Percentiles rank a stretch among this genome's conserved stretches.
Conservation (phyloP, 2,113 vertebrate species). For the Varanus komodoensis region DNA sequence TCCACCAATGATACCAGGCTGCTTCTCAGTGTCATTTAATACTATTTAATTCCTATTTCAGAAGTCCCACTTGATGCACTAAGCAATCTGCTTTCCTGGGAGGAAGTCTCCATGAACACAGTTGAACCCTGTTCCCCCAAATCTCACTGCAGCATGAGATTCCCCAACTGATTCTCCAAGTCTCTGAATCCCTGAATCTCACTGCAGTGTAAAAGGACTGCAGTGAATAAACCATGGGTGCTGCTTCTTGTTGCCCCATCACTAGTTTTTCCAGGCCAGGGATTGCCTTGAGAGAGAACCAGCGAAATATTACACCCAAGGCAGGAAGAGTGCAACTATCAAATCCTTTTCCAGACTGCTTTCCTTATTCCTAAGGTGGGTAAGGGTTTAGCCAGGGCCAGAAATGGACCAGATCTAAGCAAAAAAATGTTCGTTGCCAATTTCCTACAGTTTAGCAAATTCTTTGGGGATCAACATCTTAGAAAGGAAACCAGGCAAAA, state of each 20-base stretch:
- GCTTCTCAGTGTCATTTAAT: too few species aligned
- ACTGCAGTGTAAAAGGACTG: too few species aligned
- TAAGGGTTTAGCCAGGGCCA: too few species aligned
- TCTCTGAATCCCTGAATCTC: neutral
- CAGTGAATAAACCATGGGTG: too few species aligned
- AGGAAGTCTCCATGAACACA: neutral
- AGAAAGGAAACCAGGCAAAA: conserved; percentile 6
- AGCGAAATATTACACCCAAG: neutral
- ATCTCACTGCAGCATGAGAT: neutral
- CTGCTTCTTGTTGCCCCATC: neutral
- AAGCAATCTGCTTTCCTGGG: neutral
- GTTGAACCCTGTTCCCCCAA: too few species aligned
- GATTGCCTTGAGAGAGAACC: neutral
- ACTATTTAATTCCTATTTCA: too few species aligned
- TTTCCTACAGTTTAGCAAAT: neutral
- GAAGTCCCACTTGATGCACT: neutral
- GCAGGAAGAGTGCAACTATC: neutral
- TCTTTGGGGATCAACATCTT: neutral
- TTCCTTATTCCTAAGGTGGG: neutral
- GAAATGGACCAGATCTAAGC: neutral
- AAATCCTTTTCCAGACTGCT: neutral
- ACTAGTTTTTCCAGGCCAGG: neutral
- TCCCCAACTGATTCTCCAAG: too few species aligned
- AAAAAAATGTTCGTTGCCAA: neutral
- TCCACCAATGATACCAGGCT: too few species aligned